Base-by-base conservation (phyloP, 1,140 invertebrate genomes). In the Lepidotrigona ventralis region DNA sequence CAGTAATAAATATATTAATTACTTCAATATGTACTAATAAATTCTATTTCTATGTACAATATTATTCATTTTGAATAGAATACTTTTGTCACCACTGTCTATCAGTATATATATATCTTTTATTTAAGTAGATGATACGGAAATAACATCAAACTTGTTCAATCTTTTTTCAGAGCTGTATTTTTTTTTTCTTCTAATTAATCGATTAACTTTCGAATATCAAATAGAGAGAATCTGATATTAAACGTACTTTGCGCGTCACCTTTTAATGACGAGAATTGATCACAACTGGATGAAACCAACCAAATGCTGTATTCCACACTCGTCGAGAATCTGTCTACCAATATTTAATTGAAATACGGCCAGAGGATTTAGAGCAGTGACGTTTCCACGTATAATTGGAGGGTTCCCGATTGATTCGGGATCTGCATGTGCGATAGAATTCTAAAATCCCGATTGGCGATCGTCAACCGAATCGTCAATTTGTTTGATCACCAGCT, bases 341-440 rank as follows among this genome's bases (percentile, higher is more conserved):
- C 56, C 51, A 46, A 75, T 73, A 80, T 73, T 58, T 29, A 53
- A 73, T 63, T 63, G 51, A 64, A 75, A 54, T 56, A 23, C 29
- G 71, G 26, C 46, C 39, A 29, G 26, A 23, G 8, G 68, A 46
- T 74, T 73, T 74, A 54, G 58, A 66, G 19, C 51, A 51, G 23
- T 46, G 72, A 64, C 64, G 46, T 81, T 56, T 23, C 72, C 21
- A 15, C n/a, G 26, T 56, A 29, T 73, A 74, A 81, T 46, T 54
- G 60, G 29, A 56, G 56, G n/a, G 51, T 56, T 29, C 6, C 9
- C n/a, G 68, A 75, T 51, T 56, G 71, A 81, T 66, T 39, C 56
- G 9, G 9, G 11, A 74, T 64, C 29, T 74, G 70, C 46, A 56
- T 51, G 39, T 39, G 53, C 23, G 15, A 19, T 33, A 23, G 60